phyloP scores from a whole-genome alignment of 2,888 invertebrate genomes.

The Melinaea menophilus region DNA sequence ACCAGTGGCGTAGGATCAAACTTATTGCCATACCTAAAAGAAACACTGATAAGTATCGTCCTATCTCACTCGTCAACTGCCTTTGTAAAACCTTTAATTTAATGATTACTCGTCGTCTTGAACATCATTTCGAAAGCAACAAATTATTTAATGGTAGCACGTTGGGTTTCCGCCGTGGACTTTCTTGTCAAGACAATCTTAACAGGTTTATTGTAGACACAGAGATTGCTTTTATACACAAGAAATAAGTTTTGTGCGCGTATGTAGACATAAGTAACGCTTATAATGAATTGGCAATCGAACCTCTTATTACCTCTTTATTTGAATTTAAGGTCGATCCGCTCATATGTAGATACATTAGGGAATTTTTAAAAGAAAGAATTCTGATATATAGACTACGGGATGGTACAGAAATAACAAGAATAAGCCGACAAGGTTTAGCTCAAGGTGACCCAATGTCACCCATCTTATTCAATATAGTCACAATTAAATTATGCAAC shows the following conservation, averaged over 20 bases:
- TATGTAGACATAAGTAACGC: not conserved
- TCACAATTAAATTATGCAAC: too few relatives aligned
- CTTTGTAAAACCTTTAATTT: constrained; percentile 9
- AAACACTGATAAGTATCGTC: not conserved
- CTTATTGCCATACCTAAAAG: too few relatives aligned
- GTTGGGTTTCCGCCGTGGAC: constrained; percentile 9
- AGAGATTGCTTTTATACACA: too few relatives aligned
- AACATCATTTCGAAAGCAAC: too few relatives aligned
- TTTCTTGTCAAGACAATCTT: constrained; percentile 6
- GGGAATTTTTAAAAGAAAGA: too few relatives aligned
- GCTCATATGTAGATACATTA: too few relatives aligned
- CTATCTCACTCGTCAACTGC: constrained; percentile 6
- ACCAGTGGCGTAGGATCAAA: too few relatives aligned
- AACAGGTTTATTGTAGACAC: not conserved
- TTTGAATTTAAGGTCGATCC: too few relatives aligned
- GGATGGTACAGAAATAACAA: not conserved
- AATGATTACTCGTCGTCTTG: constrained; percentile 4
- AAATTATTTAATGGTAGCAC: constrained; percentile 7
- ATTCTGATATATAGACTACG: too few relatives aligned
- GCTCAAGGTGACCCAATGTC: constrained; percentile 1
- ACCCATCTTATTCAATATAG: not conserved
- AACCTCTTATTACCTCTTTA: constrained; percentile 6
- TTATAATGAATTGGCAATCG: constrained; percentile 4
- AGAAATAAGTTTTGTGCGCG: not conserved
- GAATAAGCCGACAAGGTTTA: not conserved